Evolutionary conservation across 2,113 vertebrate species (phyloP), one percentile per base, ranked within the genome.

Genomic region (Manacus vitellinus): DNA sequence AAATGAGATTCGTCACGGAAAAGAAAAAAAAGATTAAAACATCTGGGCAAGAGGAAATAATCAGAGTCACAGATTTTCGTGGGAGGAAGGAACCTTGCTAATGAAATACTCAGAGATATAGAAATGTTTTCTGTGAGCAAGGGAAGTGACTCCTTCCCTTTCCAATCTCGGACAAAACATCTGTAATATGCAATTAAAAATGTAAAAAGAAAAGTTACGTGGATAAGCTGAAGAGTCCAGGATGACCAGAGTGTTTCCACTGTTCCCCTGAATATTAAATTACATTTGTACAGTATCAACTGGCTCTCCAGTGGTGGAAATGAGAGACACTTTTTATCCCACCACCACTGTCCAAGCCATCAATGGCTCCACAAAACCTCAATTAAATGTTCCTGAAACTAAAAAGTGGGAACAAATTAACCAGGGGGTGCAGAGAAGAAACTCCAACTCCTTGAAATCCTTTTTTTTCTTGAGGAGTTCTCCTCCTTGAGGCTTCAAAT

Each of bases 1-100:
- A 96, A 94, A 97, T 92, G 63, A 93, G 63, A 88, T 94, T 93
- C 15, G 2, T 65, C 82, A 67, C 44, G 31, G 76, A 71, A 90
- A 94, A 91, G 19, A 92, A 92, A 91, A 82, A 91, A 91, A 89
- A 80, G 72, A 92, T 90, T 88, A 93, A 93, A 96, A 93, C 85
- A 93, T 92, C 90, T 96, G 88, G 92, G 68, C 43, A 77, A 88
- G 85, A 92, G 72, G 82, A 96, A 96, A 86, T 95, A 27, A 93
- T 88, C 75, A 95, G 72, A 95, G 70, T 44, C 52, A 95, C 59
- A 72, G 72, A 95, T 72, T 96, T 75, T 71, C 78, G 79, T 56
- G 17, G 79, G 79, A 96, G 91, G 94, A 95, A 95, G 89, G 93
- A 96, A 87, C 77, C 65, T 89, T 68, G 77, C 24, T 97, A 94